Percentiles rank a stretch among this genome's conserved stretches.
phyloP scores from a whole-genome alignment of 1,140 invertebrate genomes.

The Papilio polytes region DNA sequence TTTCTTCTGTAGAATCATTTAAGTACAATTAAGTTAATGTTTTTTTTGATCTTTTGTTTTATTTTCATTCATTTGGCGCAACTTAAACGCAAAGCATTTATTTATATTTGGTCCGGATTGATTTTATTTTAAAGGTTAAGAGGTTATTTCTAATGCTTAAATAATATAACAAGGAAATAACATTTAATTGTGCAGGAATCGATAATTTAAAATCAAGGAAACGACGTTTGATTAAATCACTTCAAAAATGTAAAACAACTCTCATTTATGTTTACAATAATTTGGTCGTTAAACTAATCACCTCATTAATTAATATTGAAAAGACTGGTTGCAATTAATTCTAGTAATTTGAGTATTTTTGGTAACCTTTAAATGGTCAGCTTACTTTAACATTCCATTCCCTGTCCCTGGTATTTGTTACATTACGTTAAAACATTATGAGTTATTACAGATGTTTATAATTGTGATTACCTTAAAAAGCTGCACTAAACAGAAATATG shows the following conservation, averaged over 20 bases:
- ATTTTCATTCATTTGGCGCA: too few relatives aligned
- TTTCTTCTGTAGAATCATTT: not conserved
- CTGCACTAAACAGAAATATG: not conserved
- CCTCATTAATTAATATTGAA: not conserved
- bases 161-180: not conserved
- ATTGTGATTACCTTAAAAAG: not conserved
- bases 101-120: not conserved
- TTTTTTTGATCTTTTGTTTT: too few relatives aligned
- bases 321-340: conserved; percentile 8
- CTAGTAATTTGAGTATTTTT: not conserved
- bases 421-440: not conserved
- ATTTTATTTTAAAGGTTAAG: not conserved
- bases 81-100: not conserved
- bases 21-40: not conserved
- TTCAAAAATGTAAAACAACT: not conserved
- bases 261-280: not conserved
- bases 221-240: not conserved
- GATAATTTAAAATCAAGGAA: conserved; percentile 5
- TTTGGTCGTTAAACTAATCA: conserved; percentile 7
- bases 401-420: not conserved
- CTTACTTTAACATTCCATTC: not conserved
- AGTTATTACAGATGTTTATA: not conserved
- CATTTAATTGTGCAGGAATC: conserved; percentile 14
- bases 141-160: not conserved
- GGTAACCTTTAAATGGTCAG: not conserved